phyloP scores from a whole-genome alignment of 2,113 vertebrate genomes.

The Bufo bufo region DNA sequence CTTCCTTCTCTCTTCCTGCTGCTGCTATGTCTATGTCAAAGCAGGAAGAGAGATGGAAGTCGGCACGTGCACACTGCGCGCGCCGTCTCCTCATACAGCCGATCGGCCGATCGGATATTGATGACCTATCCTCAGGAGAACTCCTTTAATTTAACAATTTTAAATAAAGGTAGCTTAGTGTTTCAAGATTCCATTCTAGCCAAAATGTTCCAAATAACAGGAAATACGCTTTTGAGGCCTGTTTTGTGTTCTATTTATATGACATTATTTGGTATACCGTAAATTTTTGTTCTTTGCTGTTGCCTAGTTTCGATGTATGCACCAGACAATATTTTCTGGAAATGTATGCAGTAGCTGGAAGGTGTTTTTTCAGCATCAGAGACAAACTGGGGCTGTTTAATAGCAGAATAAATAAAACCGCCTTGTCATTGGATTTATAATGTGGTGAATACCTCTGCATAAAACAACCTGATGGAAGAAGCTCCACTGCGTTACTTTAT shows the following conservation, averaged over 20 bases:
- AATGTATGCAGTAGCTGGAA: neutral
- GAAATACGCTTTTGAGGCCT: too few relatives aligned
- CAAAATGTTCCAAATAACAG: too few relatives aligned
- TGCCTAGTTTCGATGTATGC: neutral
- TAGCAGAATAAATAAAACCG: slow-evolving; percentile 37
- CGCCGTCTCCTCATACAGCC: too few relatives aligned
- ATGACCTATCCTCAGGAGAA: too few relatives aligned
- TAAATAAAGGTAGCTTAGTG: too few relatives aligned
- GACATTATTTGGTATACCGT: neutral
- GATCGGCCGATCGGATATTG: too few relatives aligned
- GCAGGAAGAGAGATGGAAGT: too few relatives aligned
- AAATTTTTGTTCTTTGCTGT: neutral
- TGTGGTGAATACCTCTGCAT: slow-evolving; percentile 15
- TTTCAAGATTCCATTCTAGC: too few relatives aligned
- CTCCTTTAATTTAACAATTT: too few relatives aligned
- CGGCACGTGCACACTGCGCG: too few relatives aligned
- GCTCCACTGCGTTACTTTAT: slow-evolving; percentile 17
- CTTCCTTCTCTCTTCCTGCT: too few relatives aligned
- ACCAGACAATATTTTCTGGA: neutral
- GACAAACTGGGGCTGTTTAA: slow-evolving; percentile 24
- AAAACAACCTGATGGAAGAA: slow-evolving; percentile 18
- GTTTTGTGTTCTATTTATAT: neutral
- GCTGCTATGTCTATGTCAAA: too few relatives aligned
- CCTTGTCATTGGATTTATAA: slow-evolving; percentile 25
- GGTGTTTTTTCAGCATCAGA: neutral